These are phyloP conservation scores for Dinocampus coccinellae DNA, from an alignment of 2,888 invertebrate species.

Conservation along the genomic window DNA sequence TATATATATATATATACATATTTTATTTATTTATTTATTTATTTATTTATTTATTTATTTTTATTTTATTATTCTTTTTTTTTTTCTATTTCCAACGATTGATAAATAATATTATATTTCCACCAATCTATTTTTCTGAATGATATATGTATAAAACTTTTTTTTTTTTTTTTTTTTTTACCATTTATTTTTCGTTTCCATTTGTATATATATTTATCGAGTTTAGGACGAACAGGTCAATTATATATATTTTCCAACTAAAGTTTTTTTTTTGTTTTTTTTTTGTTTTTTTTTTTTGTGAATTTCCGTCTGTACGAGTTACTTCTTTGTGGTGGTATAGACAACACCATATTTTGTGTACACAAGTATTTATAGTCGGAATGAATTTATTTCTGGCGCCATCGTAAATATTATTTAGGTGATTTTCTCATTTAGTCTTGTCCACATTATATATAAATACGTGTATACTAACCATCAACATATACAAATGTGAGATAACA, in stretches of 20 bases:
- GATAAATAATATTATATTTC: slow-evolving; percentile 62
- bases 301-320: not conserved
- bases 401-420: slow-evolving; percentile 11
- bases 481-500: no score
- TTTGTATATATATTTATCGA: no score
- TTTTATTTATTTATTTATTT: not conserved
- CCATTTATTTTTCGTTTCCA: not conserved
- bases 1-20: no score
- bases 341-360: slow-evolving; percentile 3
- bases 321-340: no score
- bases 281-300: not conserved
- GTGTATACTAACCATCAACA: no score
- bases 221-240: no score
- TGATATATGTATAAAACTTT: not conserved
- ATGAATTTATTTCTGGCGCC: slow-evolving; percentile 45
- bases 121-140: slow-evolving; percentile 20
- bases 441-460: no score
- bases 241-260: no score
- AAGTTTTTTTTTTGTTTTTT: slow-evolving; percentile 4
- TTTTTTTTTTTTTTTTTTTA: not conserved
- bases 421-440: not conserved
- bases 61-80: slow-evolving; percentile 9
- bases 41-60: slow-evolving; percentile 1
- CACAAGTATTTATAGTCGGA: slow-evolving; percentile 46
- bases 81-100: slow-evolving; percentile 46